Evolutionary conservation across 2,888 invertebrate genomes (phyloP), one percentile per base, ranked within the genome.

Genomic region (Lysandra bellargus): DNA sequence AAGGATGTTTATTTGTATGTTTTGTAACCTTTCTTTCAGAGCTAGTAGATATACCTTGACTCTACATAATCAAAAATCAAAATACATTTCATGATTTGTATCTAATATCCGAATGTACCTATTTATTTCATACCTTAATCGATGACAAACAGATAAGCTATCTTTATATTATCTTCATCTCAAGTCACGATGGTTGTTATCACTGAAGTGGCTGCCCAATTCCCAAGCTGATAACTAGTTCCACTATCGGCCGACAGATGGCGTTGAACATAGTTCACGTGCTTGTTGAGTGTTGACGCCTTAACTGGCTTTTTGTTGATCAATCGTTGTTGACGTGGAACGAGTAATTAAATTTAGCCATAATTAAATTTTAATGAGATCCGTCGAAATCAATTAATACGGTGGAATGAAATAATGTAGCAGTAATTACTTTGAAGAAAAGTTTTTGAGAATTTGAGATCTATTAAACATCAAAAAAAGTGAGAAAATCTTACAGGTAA

Each of bases 201-300:
- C 87, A 85, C 61, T 85, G 81, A 80, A 86, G 85, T 84, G 85
- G 83, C 83, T 84, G 82, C 81, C 81, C 80, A 82, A 84, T 86
- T 87, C 86, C 85, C 85, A 87, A 83, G 83, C 84, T 80, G 83
- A 83, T 84, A 84, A 80, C 64, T 79, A 81, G 86, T 89, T 87
- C 86, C 80, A 83, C 93, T 93, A 93, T 87, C 89, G 88, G 88
- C 86, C 88, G 84, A 84, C 84, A 93, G 93, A 92, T 93, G 93
- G 92, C 93, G 90, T 60, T 85, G 84, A 78, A 40, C 44, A n/a
- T 14, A 57, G 17, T 12, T 23, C 12, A 75, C 60, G 30, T 72
- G 73, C 61, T 74, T 64, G 37, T 75, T 64, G 69, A 23, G 23
- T 23, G 23, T 23, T 23, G 23, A 23, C 23, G 23, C 23, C 23